Percentiles rank a stretch among this genome's conserved stretches.
phyloP scores from a whole-genome alignment of 2,888 invertebrate genomes.

The Eupsilia transversa region DNA sequence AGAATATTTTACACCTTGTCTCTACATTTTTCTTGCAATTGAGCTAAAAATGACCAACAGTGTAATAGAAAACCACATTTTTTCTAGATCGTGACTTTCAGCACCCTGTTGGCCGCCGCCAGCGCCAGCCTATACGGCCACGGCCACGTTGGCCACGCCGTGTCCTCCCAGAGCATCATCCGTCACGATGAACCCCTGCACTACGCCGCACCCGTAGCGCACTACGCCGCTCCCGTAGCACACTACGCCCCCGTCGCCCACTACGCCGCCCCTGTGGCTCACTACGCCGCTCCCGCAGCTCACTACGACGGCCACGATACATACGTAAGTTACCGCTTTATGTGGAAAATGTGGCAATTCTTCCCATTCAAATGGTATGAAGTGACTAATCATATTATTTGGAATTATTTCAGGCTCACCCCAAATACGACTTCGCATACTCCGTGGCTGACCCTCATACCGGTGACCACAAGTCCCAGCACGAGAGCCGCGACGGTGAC shows the following conservation, averaged over 20 bases:
- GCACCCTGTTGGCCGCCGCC: constrained; percentile 83
- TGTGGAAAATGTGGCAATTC: neutral
- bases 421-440: constrained; percentile 88
- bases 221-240: constrained; percentile 65
- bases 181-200: constrained; percentile 77
- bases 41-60: neutral
- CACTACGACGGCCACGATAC: constrained; percentile 72
- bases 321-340: constrained; percentile 55
- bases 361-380: neutral
- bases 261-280: constrained; percentile 65
- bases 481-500: constrained; percentile 89
- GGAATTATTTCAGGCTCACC: constrained; percentile 75
- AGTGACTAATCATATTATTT: too few relatives aligned
- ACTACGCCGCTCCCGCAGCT: constrained; percentile 68
- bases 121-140: constrained; percentile 77
- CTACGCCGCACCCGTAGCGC: constrained; percentile 61
- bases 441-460: constrained; percentile 90
- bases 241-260: constrained; percentile 59
- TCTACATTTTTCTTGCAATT: neutral
- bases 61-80: constrained; percentile 31
- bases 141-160: constrained; percentile 75
- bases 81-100: constrained; percentile 82
- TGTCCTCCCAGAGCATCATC: constrained; percentile 82
- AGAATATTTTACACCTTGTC: neutral
- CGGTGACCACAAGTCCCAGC: constrained; percentile 90